Evolutionary conservation across 2,113 vertebrate genomes (phyloP), one percentile per base, ranked within the genome.

Genomic region (Pycnonotus jocosus): DNA sequence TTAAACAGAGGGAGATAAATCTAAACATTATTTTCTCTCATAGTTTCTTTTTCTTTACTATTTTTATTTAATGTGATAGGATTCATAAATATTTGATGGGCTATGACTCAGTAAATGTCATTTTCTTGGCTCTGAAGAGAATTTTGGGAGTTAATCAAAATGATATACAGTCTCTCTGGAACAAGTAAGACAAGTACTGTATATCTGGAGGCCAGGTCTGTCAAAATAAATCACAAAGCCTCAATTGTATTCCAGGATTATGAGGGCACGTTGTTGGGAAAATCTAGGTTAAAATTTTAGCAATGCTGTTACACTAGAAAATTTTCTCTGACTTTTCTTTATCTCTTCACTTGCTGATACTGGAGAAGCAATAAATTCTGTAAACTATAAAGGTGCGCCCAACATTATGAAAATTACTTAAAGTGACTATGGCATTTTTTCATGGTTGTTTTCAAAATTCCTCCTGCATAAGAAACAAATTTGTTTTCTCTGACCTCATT

Each of bases 41-140:
- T 16, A 84, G 56, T 40, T 88, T 77, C 4, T 69, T 68, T 82
- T 82, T 83, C 21, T 40, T 77, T 70, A 53, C 62, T 88, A 71
- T 81, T 93, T 97, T 86, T 94, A 87, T 74, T 92, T 78, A 66
- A 53, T 51, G 24, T 86, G 51, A 71, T 66, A 84, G 54, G 51
- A 93, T 86, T 92, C 24, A 81, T 90, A 83, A 90, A 40, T 84
- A 54, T 78, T 93, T 92, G 86, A 92, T 62, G 44, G 28, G 1
- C 33, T 86, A 24, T 70, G 62, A 54, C 72, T 83, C 68, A 84
- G 68, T 35, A 68, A 73, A 86, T 84, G 76, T 74, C 18, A 92
- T 74, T 94, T 95, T 95, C 86, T 95, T 96, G 95, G 77, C 91
- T 88, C 35, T 88, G 24, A 13, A 28, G 22, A 5, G 11, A 82